Evolutionary conservation across 2,797 vertebrate species (phyloP), one percentile per base, ranked within the genome.

Genomic region (Gambelia wislizenii): DNA sequence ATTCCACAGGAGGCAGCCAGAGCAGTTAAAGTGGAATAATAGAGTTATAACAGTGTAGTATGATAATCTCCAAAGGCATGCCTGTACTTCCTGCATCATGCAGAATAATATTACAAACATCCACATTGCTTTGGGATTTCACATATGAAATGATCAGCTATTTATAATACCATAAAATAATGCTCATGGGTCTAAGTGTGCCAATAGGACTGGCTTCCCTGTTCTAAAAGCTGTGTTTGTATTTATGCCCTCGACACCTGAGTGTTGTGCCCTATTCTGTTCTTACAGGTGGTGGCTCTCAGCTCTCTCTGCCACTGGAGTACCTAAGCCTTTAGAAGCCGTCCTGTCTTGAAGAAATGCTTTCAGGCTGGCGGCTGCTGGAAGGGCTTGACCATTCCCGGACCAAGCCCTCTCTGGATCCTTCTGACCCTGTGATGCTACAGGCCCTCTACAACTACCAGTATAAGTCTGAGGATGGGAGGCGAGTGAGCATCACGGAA

Each of bases 391-490:
- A 22, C 90, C 89, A 94, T 89, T 94, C 33, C 42, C 92, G 87
- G 2, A 56, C 90, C 0, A 13, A 92, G 69, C 87, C 91, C 52
- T 78, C 94, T 83, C 93, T 27, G 88, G 47, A 94, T 96, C 59
- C 96, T 94, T 1, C 97, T 70, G 91, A 86, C 1, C 95, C 96
- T 0, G 97, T 98, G 91, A 95, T 98, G 86, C 97, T 99, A 9
- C 97, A 97, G 75, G 97, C 98, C 59, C 98, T 98, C 94, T 98
- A 98, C 70, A 97, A 97, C 95, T 99, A 98, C 92, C 95, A 96
- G 74, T 99, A 98, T 91, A 96, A 97, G 0, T 97, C 96, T 0
- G 94, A 97, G 39, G 98, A 98, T 8, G 98, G 98, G 7, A 96
- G 92, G 22, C 96, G 95, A 56, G 97, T 99, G 76, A 97, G 96